A percentile compares a stretch with the other conserved stretches of the same genome.
phyloP scores from a whole-genome alignment of 2,113 vertebrate genomes.

The Zosterops hypoxanthus region DNA sequence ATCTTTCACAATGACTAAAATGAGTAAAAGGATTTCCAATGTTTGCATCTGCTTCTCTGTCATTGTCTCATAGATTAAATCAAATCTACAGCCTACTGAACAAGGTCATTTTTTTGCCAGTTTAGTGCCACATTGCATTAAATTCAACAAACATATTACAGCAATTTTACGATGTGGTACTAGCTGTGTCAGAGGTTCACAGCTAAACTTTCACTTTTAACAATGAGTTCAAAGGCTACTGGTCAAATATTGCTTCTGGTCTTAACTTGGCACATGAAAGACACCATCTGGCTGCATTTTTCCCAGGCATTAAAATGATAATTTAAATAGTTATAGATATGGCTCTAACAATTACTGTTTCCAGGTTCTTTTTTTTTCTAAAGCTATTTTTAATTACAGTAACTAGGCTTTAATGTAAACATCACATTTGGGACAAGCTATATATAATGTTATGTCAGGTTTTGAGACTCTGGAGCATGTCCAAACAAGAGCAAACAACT shows the following conservation, averaged over 20 bases:
- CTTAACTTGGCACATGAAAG: neutral
- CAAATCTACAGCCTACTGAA: neutral
- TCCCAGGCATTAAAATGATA: neutral
- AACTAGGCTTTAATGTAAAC: neutral
- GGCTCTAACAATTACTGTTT: neutral
- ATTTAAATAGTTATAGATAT: neutral
- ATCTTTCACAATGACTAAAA: neutral
- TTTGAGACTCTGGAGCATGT: neutral
- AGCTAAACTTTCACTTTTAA: neutral
- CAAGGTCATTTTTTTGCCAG: neutral
- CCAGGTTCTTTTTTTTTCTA: neutral
- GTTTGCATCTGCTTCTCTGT: neutral
- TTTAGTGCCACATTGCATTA: neutral
- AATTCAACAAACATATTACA: neutral
- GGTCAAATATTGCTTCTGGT: neutral
- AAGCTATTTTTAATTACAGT: neutral
- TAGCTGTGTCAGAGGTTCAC: neutral
- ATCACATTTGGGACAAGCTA: neutral
- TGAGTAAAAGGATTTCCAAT: neutral
- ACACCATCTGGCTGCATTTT: neutral
- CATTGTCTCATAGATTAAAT: conserved; percentile 14
- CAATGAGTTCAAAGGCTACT: neutral
- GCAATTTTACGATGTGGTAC: neutral
- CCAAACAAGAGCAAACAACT: neutral
- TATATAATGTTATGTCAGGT: neutral